Conservation (phyloP, 2,113 vertebrate genomes). For the Rhynchomys soricoides region DNA sequence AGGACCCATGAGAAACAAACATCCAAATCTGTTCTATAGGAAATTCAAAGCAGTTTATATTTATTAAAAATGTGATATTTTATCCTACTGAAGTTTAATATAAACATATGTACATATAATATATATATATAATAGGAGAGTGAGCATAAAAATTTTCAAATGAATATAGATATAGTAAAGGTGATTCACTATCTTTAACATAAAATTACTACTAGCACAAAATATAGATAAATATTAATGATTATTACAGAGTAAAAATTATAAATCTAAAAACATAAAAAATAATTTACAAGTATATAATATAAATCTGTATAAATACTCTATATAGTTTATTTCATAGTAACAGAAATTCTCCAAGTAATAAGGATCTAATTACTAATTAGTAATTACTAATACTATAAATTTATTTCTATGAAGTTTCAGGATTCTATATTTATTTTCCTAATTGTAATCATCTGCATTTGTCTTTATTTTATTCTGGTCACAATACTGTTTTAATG, state of each 20-base stretch:
- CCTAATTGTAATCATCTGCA: not conserved
- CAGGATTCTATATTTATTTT: not conserved
- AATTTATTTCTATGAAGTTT: not conserved
- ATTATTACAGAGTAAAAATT: not conserved
- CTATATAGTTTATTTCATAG: not conserved
- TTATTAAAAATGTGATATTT: not conserved
- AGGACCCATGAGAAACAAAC: not conserved
- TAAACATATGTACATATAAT: not conserved
- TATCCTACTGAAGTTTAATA: not conserved
- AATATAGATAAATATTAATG: conserved; percentile 7
- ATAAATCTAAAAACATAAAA: not conserved
- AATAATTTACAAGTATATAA: conserved; percentile 1
- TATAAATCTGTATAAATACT: not conserved
- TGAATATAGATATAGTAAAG: not conserved
- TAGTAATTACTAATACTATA: not conserved
- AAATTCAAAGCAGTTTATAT: not conserved
- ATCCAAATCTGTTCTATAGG: not conserved
- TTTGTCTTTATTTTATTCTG: not conserved
- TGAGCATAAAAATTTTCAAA: not conserved
- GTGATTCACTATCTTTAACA: not conserved
- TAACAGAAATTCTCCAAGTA: not conserved
- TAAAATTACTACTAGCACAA: not conserved
- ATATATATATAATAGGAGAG: not conserved
- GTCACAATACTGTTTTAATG: not conserved
- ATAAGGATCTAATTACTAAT: not conserved